Percentiles rank a stretch among this genome's conserved stretches.
These are phyloP conservation scores for Agapetus fuscipes DNA, from an alignment of 2,888 invertebrate genomes.

Conservation along the genomic window DNA sequence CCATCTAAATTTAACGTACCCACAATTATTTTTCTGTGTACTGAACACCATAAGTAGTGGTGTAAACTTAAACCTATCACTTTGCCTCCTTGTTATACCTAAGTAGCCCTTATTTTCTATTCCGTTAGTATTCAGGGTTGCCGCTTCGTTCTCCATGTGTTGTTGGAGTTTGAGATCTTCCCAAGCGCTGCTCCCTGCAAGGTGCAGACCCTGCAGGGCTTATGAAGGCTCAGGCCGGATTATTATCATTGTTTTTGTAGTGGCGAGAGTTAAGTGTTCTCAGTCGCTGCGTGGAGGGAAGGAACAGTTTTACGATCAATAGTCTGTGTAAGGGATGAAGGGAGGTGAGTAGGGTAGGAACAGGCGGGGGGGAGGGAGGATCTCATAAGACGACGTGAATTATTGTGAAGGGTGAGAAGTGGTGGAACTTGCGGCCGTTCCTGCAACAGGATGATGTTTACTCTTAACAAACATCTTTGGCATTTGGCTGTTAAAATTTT, in stretches of 20 bases:
- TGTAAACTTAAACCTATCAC: too few relatives aligned
- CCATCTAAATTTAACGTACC: too few relatives aligned
- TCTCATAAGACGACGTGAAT: not conserved
- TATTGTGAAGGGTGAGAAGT: not conserved
- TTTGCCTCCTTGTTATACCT: too few relatives aligned
- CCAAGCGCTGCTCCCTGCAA: not conserved
- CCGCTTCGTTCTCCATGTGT: not conserved
- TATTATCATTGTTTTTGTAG: slow-evolving; percentile 18
- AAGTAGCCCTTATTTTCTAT: too few relatives aligned
- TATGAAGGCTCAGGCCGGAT: slow-evolving; percentile 16
- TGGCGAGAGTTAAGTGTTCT: slow-evolving; percentile 7
- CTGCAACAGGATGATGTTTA: too few relatives aligned
- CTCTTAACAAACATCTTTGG: too few relatives aligned
- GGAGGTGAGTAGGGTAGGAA: not conserved
- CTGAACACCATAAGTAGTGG: too few relatives aligned
- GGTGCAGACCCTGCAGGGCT: slow-evolving; percentile 4
- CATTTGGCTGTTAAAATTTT: too few relatives aligned
- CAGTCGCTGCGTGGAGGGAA: not conserved
- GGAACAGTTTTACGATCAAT: slow-evolving; percentile 1
- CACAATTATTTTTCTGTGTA: too few relatives aligned
- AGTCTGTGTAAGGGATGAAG: too few relatives aligned
- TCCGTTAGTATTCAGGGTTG: slow-evolving; percentile 9
- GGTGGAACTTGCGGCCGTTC: too few relatives aligned
- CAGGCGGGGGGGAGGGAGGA: not conserved
- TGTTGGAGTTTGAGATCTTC: not conserved